Percentiles rank a stretch among this genome's conserved stretches.
These are phyloP conservation scores for Biston stratarius DNA, from an alignment of 2,888 invertebrate genomes.

Conservation along the genomic window DNA sequence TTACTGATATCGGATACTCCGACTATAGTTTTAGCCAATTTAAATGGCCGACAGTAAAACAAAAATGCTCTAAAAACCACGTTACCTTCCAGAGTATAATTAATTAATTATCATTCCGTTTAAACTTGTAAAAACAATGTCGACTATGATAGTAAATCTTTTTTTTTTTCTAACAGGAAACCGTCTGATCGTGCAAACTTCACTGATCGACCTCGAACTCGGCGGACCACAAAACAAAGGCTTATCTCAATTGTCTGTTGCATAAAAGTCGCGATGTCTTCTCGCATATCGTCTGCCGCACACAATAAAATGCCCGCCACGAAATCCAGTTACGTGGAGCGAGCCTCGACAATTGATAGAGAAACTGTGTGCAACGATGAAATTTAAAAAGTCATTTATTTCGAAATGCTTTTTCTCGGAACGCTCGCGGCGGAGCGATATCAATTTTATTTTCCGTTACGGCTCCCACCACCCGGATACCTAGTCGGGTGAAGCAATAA, in stretches of 20 bases:
- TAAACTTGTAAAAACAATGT: no score
- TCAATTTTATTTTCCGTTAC: slow-evolving; percentile 84
- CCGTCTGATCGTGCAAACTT: slow-evolving; percentile 22
- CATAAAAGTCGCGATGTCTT: slow-evolving; percentile 78
- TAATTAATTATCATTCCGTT: no score
- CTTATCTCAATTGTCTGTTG: slow-evolving; percentile 54
- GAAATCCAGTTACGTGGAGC: slow-evolving; percentile 82
- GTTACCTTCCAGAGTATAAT: no score
- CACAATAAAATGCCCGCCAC: slow-evolving; percentile 82
- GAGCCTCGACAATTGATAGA: slow-evolving; percentile 85
- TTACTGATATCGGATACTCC: no score
- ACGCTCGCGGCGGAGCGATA: slow-evolving; percentile 81
- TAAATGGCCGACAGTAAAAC: no score
- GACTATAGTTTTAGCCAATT: no score
- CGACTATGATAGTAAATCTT: neutral
- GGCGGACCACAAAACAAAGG: slow-evolving; percentile 52
- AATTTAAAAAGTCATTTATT: slow-evolving; percentile 87
- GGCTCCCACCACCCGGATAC: slow-evolving; percentile 65
- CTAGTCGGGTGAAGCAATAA: slow-evolving; percentile 54
- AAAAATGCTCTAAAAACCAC: no score
- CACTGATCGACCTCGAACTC: slow-evolving; percentile 61
- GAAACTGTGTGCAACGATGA: slow-evolving; percentile 86
- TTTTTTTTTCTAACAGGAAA: slow-evolving; percentile 40
- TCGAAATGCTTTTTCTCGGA: slow-evolving; percentile 85
- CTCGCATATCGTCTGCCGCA: slow-evolving; percentile 64